phyloP scores from a whole-genome alignment of 2,113 vertebrate species.

The Sylvilagus bachmani region DNA sequence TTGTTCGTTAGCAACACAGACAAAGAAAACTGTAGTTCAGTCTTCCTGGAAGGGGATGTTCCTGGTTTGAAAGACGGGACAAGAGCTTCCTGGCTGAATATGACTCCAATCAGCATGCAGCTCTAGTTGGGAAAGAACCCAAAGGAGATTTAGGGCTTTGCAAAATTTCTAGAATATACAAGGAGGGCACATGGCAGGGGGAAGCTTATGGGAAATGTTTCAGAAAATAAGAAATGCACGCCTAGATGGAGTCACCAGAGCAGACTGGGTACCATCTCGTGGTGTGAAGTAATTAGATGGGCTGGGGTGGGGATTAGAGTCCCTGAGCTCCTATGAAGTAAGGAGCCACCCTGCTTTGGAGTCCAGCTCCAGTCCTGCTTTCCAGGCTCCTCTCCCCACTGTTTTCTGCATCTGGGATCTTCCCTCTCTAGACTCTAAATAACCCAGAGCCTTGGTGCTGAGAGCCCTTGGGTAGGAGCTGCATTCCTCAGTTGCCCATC shows the following conservation, averaged over 20 bases:
- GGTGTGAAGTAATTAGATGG: constrained; percentile 68
- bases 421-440: constrained; percentile 47
- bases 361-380: constrained; percentile 62
- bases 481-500: not conserved
- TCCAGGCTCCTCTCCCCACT: constrained; percentile 34
- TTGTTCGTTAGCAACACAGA: constrained; percentile 73
- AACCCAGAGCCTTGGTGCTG: not conserved
- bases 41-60: constrained; percentile 72
- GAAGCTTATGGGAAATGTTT: constrained; percentile 36
- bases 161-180: constrained; percentile 61
- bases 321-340: constrained; percentile 38
- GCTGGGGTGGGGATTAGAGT: not conserved
- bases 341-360: constrained; percentile 47
- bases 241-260: constrained; percentile 53
- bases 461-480: not conserved
- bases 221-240: constrained; percentile 49
- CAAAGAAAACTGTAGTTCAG: constrained; percentile 67
- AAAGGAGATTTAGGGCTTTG: constrained; percentile 38
- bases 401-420: constrained; percentile 44
- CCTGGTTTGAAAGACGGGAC: constrained; percentile 69
- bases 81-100: constrained; percentile 68
- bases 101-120: constrained; percentile 70
- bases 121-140: constrained; percentile 59
- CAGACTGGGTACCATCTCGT: constrained; percentile 60
- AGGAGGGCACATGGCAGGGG: constrained; percentile 22